Percentiles rank a stretch among this genome's conserved stretches.
Conservation (phyloP, 2,113 vertebrate genomes). For the Atractosteus spatula region DNA sequence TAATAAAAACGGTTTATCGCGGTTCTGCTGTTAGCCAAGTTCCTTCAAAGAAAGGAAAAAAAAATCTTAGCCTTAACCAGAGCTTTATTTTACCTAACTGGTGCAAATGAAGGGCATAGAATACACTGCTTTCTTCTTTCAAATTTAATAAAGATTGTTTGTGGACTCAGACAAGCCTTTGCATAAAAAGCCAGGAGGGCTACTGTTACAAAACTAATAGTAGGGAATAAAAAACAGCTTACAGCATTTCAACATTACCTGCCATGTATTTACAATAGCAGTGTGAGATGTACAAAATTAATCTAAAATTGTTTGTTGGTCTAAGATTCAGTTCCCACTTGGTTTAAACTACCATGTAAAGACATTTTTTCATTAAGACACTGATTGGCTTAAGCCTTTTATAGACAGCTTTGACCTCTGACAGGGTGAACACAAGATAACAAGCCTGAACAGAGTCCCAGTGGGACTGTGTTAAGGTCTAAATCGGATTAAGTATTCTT, state of each 20-base stretch:
- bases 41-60: background rate
- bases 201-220: slow-evolving; percentile 30
- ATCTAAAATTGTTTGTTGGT: slow-evolving; percentile 26
- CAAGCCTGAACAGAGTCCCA: slow-evolving; percentile 40
- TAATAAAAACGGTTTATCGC: no score
- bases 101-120: slow-evolving; percentile 8
- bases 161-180: slow-evolving; percentile 42
- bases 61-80: background rate
- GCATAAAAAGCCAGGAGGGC: slow-evolving; percentile 19
- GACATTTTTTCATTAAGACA: slow-evolving; percentile 35
- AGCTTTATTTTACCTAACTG: slow-evolving; percentile 13
- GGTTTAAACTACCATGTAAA: slow-evolving; percentile 12
- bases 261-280: slow-evolving; percentile 24
- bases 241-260: slow-evolving; percentile 32
- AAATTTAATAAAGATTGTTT: slow-evolving; percentile 29
- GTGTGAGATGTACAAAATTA: background rate
- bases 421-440: slow-evolving; percentile 45
- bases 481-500: slow-evolving; percentile 46
- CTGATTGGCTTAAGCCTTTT: slow-evolving; percentile 42
- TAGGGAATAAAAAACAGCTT: slow-evolving; percentile 38
- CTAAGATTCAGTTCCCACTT: slow-evolving; percentile 19
- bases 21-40: no score
- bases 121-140: slow-evolving; percentile 17
- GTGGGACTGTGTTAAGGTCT: slow-evolving; percentile 48
- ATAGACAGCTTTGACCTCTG: slow-evolving; percentile 58